Base-by-base conservation (phyloP, 2,113 vertebrate genomes). In the Odocoileus hemionus region DNA sequence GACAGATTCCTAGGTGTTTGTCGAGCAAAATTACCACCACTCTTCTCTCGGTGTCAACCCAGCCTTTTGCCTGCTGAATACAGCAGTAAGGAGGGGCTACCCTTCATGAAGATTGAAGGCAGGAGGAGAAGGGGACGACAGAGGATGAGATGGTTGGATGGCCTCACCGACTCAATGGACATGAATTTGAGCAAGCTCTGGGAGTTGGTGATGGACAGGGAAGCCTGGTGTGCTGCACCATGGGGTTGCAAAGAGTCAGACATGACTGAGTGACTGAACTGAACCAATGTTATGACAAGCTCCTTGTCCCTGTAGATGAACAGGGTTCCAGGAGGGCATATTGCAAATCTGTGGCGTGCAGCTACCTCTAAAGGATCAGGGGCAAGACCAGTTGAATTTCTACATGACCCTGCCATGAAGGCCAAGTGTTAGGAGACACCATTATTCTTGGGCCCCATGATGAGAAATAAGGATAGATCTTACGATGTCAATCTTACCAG, bases 401-500 rank as follows among this genome's bases (percentile, higher is more conserved):
- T 85, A 21, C 39, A 82, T 91, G 64, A 91, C 25, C 10, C n/a
- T 57, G 50, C 83, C 39, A 70, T 8, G 60, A 93, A 91, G 47
- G 58, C 9, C 30, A 89, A 36, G 26, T 83, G 12, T 26, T 90
- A 93, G 14, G n/a, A 33, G 16, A 91, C 57, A 92, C 8, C 11
- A 50, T 94, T 95, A 52, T 93, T 96, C 26, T 36, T 91, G 55
- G 47, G 58, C 17, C 4, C 21, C 26, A 58, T 92, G 70, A 9
- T 70, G 93, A 95, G 33, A 94, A 92, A 91, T 33, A 92, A 52
- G 47, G 36, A 47, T 91, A 78, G 36, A 96, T 96, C 13, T 94
- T 88, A 80, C 8, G 30, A 85, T 47, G 30, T 21, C 45, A 43
- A 45, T 45, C 74, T 78, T 45, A 45, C 36, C 36, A 74, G 70